Percentiles rank a stretch among this genome's conserved stretches.
Evolutionary conservation across 53 echinoderm and acorn worm species (phyloP).

Genomic region (Holothuria leucospilota): DNA sequence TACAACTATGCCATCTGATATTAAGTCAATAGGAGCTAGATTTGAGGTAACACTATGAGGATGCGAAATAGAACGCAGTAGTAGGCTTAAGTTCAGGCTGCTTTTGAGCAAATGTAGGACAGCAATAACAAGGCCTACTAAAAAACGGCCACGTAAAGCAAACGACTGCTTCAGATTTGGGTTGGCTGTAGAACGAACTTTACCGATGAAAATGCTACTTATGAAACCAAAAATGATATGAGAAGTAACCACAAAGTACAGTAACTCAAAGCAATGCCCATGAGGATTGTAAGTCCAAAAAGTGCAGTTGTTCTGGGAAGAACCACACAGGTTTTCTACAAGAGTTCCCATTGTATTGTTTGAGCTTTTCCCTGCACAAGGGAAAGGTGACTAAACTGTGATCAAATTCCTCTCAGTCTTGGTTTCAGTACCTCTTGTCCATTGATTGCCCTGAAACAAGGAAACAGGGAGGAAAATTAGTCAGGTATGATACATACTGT

Average conservation of each 20-base stretch:
- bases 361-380: too few species aligned
- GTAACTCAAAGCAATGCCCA: conserved; percentile 86
- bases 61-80: not conserved
- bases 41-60: not conserved
- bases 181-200: conserved; percentile 56
- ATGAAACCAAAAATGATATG: conserved; percentile 76
- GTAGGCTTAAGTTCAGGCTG: conserved; percentile 18
- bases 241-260: conserved; percentile 70
- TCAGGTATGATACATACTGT: too few species aligned
- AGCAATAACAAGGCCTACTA: conserved; percentile 58
- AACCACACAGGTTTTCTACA: conserved; percentile 68
- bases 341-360: too few species aligned
- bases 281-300: conserved; percentile 77
- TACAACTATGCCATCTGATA: conserved; percentile 54
- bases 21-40: conserved; percentile 76
- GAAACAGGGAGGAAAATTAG: too few species aligned
- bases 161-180: conserved; percentile 84
- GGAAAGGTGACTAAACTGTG: too few species aligned
- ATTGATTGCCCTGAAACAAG: too few species aligned
- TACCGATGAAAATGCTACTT: conserved; percentile 74
- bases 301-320: conserved; percentile 73
- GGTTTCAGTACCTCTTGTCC: too few species aligned
- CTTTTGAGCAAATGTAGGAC: conserved; percentile 52
- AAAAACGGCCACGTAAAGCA: conserved; percentile 64
- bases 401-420: too few species aligned